Percentiles rank a stretch among this genome's conserved stretches.
Conservation (phyloP, 2,888 invertebrate genomes). For the Notodonta dromedarius region DNA sequence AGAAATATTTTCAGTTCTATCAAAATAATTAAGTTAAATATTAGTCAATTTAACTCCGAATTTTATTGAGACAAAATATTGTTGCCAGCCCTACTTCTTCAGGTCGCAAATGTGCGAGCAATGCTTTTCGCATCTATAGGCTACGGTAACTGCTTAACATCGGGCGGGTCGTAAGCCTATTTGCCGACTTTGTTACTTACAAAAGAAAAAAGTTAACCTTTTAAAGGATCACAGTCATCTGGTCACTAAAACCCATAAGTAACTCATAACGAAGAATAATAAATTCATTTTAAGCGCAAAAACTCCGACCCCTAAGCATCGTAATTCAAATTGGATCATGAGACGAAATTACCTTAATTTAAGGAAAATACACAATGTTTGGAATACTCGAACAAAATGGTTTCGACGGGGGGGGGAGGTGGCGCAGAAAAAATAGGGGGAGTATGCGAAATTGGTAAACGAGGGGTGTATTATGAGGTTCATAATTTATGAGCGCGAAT, state of each 20-base stretch:
- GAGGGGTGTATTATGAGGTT: constrained; percentile 41
- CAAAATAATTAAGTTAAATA: no score
- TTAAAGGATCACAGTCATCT: constrained; percentile 9
- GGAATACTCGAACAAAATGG: constrained; percentile 33
- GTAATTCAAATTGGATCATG: constrained; percentile 49
- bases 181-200: no score
- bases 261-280: constrained; percentile 29
- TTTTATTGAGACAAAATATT: no score
- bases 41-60: no score
- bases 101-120: no score
- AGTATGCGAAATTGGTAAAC: constrained; percentile 42
- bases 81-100: no score
- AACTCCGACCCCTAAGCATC: constrained; percentile 26
- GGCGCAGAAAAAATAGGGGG: constrained; percentile 21
- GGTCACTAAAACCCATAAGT: constrained; percentile 6
- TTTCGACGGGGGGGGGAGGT: constrained; percentile 15
- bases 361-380: constrained; percentile 42
- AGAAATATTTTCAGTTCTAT: no score
- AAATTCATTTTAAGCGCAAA: constrained; percentile 28
- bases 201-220: no score
- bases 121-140: no score
- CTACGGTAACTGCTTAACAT: no score
- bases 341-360: constrained; percentile 47
- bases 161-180: no score
- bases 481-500: constrained; percentile 38